These are phyloP conservation scores for Orius insidiosus DNA, from an alignment of 1,140 invertebrate species.

Conservation along the genomic window DNA sequence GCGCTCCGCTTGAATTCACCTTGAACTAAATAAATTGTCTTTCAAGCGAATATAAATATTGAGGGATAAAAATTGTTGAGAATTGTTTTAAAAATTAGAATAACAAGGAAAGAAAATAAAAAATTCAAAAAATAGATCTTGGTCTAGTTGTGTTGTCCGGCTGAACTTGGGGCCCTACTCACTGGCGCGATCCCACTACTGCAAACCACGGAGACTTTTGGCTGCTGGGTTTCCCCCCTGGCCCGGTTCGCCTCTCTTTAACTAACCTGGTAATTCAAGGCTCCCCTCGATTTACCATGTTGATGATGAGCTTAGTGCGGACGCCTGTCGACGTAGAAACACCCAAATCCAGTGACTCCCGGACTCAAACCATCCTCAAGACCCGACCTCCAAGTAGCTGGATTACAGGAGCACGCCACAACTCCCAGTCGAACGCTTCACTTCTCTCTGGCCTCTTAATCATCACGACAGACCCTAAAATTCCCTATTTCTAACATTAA, in stretches of 20 bases:
- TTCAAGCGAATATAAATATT: too few relatives aligned
- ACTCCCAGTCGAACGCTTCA: constrained; percentile 74
- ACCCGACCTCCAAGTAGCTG: constrained; percentile 76
- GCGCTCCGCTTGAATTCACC: too few relatives aligned
- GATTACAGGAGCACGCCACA: constrained; percentile 82
- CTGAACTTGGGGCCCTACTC: constrained; percentile 69
- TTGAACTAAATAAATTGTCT: too few relatives aligned
- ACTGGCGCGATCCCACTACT: constrained; percentile 95
- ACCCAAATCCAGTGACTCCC: too few relatives aligned
- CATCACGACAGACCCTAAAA: too few relatives aligned
- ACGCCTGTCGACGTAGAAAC: constrained; percentile 61
- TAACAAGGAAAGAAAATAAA: too few relatives aligned
- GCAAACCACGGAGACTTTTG: constrained; percentile 89
- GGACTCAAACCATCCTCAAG: constrained; percentile 70
- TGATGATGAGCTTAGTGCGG: constrained; percentile 80
- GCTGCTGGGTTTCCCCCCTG: constrained; percentile 93
- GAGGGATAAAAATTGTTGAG: too few relatives aligned
- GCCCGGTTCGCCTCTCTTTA: constrained; percentile 89
- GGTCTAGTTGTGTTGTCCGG: constrained; percentile 75
- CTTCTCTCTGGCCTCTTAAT: too few relatives aligned
- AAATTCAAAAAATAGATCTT: constrained; percentile 12
- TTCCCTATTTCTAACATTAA: too few relatives aligned
- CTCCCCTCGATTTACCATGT: constrained; percentile 76
- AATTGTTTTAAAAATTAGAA: too few relatives aligned
- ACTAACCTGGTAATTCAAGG: constrained; percentile 65